phyloP scores from a whole-genome alignment of 1,140 invertebrate species.

The Ridgeia piscesae region DNA sequence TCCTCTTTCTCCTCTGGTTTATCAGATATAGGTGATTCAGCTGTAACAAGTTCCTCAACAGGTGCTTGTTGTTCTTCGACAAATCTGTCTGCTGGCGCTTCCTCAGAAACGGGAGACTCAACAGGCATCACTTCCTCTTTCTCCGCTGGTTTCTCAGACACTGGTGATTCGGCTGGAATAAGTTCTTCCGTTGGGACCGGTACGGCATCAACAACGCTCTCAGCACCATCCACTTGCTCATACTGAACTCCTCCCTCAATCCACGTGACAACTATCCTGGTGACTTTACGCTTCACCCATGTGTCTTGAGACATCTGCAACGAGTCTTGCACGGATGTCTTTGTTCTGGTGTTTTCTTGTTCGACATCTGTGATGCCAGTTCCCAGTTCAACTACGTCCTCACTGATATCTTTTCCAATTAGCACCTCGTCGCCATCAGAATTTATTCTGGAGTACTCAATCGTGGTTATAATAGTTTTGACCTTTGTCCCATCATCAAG shows the following conservation, averaged over 20 bases:
- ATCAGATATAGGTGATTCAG: too few species aligned
- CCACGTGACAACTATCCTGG: not conserved
- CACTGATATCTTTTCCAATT: conserved; percentile 24
- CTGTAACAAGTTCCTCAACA: too few species aligned
- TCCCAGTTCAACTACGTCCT: conserved; percentile 25
- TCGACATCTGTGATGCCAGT: conserved; percentile 20
- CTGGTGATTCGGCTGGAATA: too few species aligned
- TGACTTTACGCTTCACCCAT: conserved; percentile 27
- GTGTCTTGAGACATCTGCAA: conserved; percentile 26
- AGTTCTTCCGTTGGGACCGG: too few species aligned
- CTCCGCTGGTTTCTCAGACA: not conserved
- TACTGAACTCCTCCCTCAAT: not conserved
- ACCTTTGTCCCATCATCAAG: conserved; percentile 27
- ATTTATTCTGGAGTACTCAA: not conserved
- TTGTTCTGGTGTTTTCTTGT: conserved; percentile 23
- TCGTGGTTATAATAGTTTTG: conserved; percentile 22
- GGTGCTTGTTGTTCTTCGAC: too few species aligned
- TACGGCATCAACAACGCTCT: too few species aligned
- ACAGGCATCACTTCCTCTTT: not conserved
- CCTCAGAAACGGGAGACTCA: not conserved
- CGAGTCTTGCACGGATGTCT: conserved; percentile 25
- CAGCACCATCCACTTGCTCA: too few species aligned
- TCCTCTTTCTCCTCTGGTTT: too few species aligned
- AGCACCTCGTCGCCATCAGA: not conserved
- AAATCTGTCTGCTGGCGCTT: too few species aligned